These are phyloP conservation scores for Cherax destructor DNA, from an alignment of 1,140 invertebrate genomes.

Conservation along the genomic window DNA sequence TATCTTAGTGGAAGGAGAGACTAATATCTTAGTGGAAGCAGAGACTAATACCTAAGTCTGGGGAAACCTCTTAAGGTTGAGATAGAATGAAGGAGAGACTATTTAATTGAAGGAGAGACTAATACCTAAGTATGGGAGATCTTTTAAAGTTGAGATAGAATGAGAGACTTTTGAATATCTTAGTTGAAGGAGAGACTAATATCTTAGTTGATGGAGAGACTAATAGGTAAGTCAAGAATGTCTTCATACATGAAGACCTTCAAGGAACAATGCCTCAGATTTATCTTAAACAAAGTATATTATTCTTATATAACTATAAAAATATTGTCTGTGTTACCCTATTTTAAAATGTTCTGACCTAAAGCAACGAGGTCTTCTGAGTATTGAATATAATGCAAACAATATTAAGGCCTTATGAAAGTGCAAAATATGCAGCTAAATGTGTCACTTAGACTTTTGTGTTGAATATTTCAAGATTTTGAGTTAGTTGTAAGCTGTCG, in stretches of 20 bases:
- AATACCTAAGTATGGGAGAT: no score
- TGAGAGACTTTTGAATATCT: no score
- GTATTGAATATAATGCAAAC: background rate
- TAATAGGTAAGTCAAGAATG: background rate
- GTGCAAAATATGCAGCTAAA: slow-evolving; percentile 22
- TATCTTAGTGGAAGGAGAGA: no score
- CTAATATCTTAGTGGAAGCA: no score
- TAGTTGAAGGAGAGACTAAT: background rate
- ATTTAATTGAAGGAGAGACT: no score
- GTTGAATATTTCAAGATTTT: background rate
- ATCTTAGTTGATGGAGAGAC: no score
- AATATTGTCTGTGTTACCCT: background rate
- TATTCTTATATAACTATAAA: background rate
- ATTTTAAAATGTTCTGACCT: background rate
- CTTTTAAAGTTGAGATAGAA: no score
- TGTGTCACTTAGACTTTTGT: background rate
- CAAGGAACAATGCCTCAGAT: background rate
- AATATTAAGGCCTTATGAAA: slow-evolving; percentile 34
- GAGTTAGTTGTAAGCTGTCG: background rate
- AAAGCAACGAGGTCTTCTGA: background rate
- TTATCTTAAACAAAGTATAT: background rate
- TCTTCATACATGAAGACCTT: background rate
- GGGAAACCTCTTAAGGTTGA: no score
- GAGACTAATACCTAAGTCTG: no score
- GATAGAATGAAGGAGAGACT: no score